Conservation (phyloP, 2,888 invertebrate genomes). For the Ochropacha duplaris region DNA sequence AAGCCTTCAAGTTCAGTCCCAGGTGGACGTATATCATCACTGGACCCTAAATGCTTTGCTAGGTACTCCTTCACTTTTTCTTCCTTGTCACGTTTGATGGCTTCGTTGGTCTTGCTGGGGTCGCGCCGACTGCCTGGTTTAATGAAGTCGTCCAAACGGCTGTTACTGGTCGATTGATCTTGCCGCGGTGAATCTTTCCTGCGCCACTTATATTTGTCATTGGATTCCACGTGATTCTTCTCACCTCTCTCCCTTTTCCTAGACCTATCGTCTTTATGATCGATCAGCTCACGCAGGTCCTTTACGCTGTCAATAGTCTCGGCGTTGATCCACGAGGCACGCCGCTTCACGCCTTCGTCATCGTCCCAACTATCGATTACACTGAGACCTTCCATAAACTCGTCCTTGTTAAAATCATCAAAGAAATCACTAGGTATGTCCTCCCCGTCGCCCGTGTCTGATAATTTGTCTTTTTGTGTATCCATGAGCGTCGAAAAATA, state of each 20-base stretch:
- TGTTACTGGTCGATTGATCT: conserved; percentile 30
- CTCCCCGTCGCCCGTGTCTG: conserved; percentile 53
- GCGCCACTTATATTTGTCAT: conserved; percentile 13
- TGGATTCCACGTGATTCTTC: neutral
- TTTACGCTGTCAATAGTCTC: conserved; percentile 49
- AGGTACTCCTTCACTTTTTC: conserved; percentile 71
- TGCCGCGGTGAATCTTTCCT: conserved; percentile 16
- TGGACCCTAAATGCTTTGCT: conserved; percentile 66
- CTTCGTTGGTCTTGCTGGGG: conserved; percentile 70
- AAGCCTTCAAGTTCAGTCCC: conserved; percentile 76
- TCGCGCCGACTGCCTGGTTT: conserved; percentile 74
- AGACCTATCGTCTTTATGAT: conserved; percentile 20
- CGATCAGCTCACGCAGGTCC: conserved; percentile 60
- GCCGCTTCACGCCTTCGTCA: conserved; percentile 29
- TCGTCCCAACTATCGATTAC: conserved; percentile 76
- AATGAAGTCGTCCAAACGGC: conserved; percentile 55
- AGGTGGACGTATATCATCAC: conserved; percentile 67
- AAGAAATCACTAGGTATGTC: conserved; percentile 78
- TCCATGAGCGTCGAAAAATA: conserved; percentile 23
- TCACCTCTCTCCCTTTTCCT: conserved; percentile 8
- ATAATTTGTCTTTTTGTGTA: conserved; percentile 29
- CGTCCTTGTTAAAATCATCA: conserved; percentile 73
- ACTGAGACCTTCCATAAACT: conserved; percentile 75
- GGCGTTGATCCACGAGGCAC: conserved; percentile 33
- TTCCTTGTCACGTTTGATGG: conserved; percentile 72